Evolutionary conservation across 92 coral and sea anemone species (phyloP).

Genomic region (Desmophyllum pertusum): DNA sequence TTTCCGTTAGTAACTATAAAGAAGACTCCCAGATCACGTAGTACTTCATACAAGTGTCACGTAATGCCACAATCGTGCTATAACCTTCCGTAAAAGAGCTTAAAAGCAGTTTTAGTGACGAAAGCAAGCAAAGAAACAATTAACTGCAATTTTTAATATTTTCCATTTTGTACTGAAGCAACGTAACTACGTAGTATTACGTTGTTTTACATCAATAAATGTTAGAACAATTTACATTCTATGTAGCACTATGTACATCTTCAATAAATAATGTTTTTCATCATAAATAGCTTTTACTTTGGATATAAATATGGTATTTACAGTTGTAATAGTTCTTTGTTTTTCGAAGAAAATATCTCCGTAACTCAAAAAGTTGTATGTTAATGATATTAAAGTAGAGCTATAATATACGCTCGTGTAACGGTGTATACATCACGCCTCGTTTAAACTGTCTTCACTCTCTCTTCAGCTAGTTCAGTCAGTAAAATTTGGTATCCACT

Average conservation of each 20-base stretch:
- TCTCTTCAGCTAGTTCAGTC: constrained; percentile 3
- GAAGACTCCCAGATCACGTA: neutral
- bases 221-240: neutral
- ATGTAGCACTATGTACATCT: neutral
- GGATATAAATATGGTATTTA: too few species aligned
- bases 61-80: too few species aligned
- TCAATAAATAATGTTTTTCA: neutral
- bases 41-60: too few species aligned
- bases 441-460: neutral
- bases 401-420: too few species aligned
- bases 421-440: too few species aligned
- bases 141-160: neutral
- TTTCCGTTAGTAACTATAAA: neutral
- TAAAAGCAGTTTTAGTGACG: too few species aligned
- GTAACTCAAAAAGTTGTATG: too few species aligned
- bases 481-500: constrained; percentile 70
- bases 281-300: neutral
- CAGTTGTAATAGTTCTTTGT: too few species aligned
- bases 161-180: neutral
- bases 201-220: neutral
- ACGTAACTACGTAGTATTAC: too few species aligned
- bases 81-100: too few species aligned
- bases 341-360: too few species aligned
- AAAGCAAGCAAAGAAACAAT: neutral
- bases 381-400: too few species aligned